phyloP scores from a whole-genome alignment of 2,888 invertebrate genomes.

The Shargacucullia verbasci region DNA sequence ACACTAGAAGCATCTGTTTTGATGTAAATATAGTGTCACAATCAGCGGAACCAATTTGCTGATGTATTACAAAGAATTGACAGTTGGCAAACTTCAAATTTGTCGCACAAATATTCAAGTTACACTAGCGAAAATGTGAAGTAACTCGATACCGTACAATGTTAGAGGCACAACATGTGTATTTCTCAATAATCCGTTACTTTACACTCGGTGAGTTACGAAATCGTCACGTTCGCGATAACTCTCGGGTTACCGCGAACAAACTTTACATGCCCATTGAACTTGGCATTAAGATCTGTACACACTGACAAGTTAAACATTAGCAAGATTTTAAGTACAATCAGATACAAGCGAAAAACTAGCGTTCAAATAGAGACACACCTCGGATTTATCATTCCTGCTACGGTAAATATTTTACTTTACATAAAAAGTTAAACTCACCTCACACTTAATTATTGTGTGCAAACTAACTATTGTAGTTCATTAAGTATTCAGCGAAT shows the following conservation, averaged over 20 bases:
- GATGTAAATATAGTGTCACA: no score
- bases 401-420: not conserved
- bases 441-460: constrained; percentile 15
- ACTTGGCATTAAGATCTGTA: constrained; percentile 2
- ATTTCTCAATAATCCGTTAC: constrained; percentile 42
- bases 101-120: not conserved
- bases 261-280: not conserved
- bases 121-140: constrained; percentile 1
- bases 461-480: constrained; percentile 15
- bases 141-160: constrained; percentile 37
- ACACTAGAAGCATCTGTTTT: no score
- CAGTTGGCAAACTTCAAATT: no score
- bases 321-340: no score
- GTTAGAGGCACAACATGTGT: constrained; percentile 4
- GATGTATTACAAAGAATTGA: no score
- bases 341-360: no score
- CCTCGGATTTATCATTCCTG: no score
- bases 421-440: constrained; percentile 3
- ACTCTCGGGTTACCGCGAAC: constrained; percentile 28
- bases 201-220: constrained; percentile 27
- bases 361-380: no score
- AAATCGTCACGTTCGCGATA: constrained; percentile 20
- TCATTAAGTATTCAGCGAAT: constrained; percentile 46
- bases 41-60: no score
- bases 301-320: not conserved